Evolutionary conservation across 2,888 invertebrate species (phyloP).

Genomic region (Galerucella nymphaeae): DNA sequence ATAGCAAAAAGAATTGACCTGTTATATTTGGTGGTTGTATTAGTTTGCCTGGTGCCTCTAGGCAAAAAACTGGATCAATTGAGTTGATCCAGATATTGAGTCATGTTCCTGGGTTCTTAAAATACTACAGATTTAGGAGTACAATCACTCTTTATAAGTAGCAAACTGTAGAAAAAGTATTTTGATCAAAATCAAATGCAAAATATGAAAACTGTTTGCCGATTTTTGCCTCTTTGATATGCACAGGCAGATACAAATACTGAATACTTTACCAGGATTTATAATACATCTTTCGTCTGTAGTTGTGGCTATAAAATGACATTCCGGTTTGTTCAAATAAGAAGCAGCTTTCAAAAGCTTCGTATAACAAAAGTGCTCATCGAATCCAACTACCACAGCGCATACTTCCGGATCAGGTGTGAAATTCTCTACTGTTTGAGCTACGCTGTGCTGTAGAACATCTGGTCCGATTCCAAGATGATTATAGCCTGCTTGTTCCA

Average conservation of each 20-base stretch:
- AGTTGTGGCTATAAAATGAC: constrained; percentile 92
- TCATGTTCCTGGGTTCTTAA: too few species aligned
- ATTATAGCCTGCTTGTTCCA: constrained; percentile 81
- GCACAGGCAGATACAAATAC: too few species aligned
- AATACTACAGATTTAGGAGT: too few species aligned
- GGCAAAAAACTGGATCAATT: too few species aligned
- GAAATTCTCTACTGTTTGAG: constrained; percentile 69
- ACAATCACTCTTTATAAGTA: too few species aligned
- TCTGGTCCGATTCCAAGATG: constrained; percentile 83
- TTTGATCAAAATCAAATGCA: too few species aligned
- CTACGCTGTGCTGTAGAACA: constrained; percentile 67
- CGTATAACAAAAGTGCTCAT: constrained; percentile 89
- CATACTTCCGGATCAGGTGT: constrained; percentile 83
- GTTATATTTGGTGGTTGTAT: too few species aligned
- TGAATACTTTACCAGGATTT: neutral
- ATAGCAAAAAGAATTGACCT: constrained; percentile 43
- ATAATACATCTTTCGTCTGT: constrained; percentile 75
- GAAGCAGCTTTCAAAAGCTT: constrained; percentile 93
- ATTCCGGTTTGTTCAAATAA: constrained; percentile 82
- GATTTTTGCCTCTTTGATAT: too few species aligned
- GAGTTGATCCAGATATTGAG: too few species aligned
- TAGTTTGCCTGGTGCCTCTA: too few species aligned
- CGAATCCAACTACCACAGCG: constrained; percentile 95
- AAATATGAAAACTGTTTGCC: too few species aligned
- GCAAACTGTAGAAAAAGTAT: too few species aligned